These are phyloP conservation scores for Halichoerus grypus DNA, from an alignment of 2,113 vertebrate genomes.

Conservation along the genomic window DNA sequence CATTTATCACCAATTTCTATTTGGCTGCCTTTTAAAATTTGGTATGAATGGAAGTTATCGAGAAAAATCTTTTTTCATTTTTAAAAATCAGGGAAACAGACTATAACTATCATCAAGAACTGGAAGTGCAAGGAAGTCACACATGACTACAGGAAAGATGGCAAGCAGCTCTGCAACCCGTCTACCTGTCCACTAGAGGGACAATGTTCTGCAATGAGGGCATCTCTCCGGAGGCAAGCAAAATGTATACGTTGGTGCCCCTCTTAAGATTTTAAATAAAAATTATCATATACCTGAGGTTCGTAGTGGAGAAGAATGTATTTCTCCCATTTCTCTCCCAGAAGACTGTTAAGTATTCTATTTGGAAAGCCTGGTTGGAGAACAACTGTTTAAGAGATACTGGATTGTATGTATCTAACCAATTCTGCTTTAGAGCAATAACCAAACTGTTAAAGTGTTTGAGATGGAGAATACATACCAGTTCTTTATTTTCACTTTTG, in stretches of 20 bases:
- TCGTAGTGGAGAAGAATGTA: background rate
- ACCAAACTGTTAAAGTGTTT: background rate
- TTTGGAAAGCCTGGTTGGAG: background rate
- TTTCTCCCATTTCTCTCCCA: background rate
- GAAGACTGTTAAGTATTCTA: background rate
- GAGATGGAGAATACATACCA: background rate
- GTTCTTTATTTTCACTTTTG: constrained; percentile 40
- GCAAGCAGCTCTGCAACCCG: background rate
- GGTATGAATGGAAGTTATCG: background rate
- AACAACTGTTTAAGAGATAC: background rate
- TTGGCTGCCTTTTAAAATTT: background rate
- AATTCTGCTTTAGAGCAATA: constrained; percentile 5
- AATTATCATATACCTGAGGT: background rate
- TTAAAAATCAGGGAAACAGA: background rate
- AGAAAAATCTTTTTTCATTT: background rate
- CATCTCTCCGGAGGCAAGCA: background rate
- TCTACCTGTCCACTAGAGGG: background rate
- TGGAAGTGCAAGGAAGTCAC: background rate
- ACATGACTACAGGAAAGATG: background rate
- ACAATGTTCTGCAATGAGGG: background rate
- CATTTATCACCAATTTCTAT: background rate
- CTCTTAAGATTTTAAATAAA: background rate
- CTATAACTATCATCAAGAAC: background rate
- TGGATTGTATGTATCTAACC: background rate
- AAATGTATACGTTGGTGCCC: background rate